Conservation (phyloP, 2,888 invertebrate species). For the Furcula furcula region DNA sequence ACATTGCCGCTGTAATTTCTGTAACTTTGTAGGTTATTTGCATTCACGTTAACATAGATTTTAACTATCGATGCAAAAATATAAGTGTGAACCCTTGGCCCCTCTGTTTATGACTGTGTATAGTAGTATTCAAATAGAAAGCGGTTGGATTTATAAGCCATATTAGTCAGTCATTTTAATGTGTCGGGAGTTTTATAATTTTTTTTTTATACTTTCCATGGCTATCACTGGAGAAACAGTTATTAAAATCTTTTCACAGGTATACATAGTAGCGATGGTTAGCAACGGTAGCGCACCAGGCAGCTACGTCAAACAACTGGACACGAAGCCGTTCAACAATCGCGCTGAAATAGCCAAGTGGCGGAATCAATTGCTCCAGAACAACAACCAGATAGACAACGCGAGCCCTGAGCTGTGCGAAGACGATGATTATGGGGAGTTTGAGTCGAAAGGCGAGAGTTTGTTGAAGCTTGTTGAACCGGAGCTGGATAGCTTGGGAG, state of each 20-base stretch:
- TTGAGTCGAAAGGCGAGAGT: conserved; percentile 90
- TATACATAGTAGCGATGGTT: conserved; percentile 97
- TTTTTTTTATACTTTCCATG: too few species aligned
- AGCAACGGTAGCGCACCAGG: conserved; percentile 87
- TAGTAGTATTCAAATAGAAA: too few species aligned
- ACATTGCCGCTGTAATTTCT: too few species aligned
- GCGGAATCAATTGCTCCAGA: conserved; percentile 58
- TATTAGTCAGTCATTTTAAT: too few species aligned
- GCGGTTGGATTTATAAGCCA: too few species aligned
- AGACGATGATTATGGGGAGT: conserved; percentile 86
- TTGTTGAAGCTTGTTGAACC: conserved; percentile 96
- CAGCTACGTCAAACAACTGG: conserved; percentile 77
- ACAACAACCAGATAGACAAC: conserved; percentile 62
- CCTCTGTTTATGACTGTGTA: too few species aligned
- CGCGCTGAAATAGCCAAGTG: conserved; percentile 64
- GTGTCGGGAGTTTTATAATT: too few species aligned
- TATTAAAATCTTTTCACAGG: conserved; percentile 63
- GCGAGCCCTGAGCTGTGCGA: conserved; percentile 42
- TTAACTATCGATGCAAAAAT: too few species aligned
- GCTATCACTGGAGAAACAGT: neutral
- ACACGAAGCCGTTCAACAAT: conserved; percentile 67
- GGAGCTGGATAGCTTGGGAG: conserved; percentile 94
- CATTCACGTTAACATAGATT: too few species aligned
- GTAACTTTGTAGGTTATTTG: too few species aligned
- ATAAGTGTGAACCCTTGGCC: too few species aligned